Evolutionary conservation across 2,888 invertebrate species (phyloP).

Genomic region (Gastracanthus pulcherrimus): DNA sequence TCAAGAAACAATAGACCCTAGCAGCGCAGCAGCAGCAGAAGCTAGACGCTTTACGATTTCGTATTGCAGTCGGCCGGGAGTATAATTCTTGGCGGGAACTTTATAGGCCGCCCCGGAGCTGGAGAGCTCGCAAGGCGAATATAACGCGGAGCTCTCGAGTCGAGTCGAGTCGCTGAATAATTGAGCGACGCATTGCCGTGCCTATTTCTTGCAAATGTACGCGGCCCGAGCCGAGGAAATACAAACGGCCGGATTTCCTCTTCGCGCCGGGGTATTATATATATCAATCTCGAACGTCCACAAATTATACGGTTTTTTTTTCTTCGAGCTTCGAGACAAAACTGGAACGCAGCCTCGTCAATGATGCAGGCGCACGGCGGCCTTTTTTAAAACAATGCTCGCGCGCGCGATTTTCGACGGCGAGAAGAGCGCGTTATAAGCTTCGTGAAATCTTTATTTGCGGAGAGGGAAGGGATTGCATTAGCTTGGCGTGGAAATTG

Average conservation of each 20-base stretch:
- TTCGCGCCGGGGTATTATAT: not conserved
- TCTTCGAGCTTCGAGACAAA: not conserved
- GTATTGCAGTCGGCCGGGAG: constrained; percentile 34
- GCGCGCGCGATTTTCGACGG: not conserved
- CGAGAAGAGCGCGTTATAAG: not conserved
- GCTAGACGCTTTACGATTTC: constrained; percentile 48
- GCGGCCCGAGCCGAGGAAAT: constrained; percentile 35
- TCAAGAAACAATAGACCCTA: constrained; percentile 46
- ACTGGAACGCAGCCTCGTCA: constrained; percentile 2
- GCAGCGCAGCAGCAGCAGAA: not conserved
- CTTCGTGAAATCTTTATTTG: constrained; percentile 21
- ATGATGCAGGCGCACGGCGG: constrained; percentile 2
- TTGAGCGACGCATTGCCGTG: constrained; percentile 48
- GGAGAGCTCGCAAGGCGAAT: constrained; percentile 3
- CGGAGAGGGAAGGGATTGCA: not conserved
- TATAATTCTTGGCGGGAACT: constrained; percentile 52
- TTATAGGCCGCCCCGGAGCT: constrained; percentile 35
- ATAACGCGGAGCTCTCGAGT: too few species aligned
- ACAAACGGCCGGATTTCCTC: constrained; percentile 50
- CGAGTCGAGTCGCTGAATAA: constrained; percentile 44
- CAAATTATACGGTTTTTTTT: constrained; percentile 22
- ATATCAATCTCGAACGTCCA: constrained; percentile 39
- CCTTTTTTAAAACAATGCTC: constrained; percentile 5
- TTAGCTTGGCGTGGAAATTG: constrained; percentile 1
- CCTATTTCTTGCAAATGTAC: constrained; percentile 35